A percentile compares a stretch with the other conserved stretches of the same genome.
Evolutionary conservation across 2,888 invertebrate species (phyloP).

Genomic region (Chrysolina americana): DNA sequence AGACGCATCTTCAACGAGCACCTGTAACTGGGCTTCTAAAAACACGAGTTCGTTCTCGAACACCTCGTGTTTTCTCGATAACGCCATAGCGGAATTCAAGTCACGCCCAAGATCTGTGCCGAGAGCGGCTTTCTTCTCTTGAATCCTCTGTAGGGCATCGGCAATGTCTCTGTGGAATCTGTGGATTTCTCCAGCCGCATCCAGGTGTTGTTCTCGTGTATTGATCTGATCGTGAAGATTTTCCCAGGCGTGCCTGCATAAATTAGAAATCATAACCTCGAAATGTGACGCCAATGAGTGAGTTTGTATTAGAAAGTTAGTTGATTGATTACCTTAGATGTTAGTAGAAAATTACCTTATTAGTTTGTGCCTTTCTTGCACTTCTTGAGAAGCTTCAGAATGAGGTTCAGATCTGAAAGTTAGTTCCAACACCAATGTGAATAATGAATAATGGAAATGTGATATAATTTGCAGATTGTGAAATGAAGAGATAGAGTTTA

Average conservation of each 20-base stretch:
- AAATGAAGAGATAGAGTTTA: background rate
- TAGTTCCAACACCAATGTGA: slow-evolving; percentile 64
- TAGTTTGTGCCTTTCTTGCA: slow-evolving; percentile 69
- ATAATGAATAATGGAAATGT: slow-evolving; percentile 3
- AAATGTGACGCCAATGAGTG: background rate
- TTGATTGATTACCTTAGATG: background rate
- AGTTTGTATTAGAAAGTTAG: background rate
- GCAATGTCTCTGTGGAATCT: slow-evolving; percentile 96
- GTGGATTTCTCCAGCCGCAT: slow-evolving; percentile 97
- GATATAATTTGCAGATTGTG: slow-evolving; percentile 2
- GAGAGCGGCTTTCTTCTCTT: slow-evolving; percentile 90
- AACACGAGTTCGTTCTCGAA: slow-evolving; percentile 95
- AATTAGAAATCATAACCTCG: slow-evolving; percentile 35
- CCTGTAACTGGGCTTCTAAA: slow-evolving; percentile 90
- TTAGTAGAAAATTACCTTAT: slow-evolving; percentile 68
- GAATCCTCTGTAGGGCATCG: slow-evolving; percentile 90
- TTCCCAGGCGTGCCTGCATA: slow-evolving; percentile 89
- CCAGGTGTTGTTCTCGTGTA: slow-evolving; percentile 87
- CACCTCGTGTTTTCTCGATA: slow-evolving; percentile 90
- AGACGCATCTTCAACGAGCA: slow-evolving; percentile 93
- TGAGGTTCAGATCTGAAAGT: slow-evolving; percentile 63
- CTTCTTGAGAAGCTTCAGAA: slow-evolving; percentile 71
- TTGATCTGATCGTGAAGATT: slow-evolving; percentile 89
- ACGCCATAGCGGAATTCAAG: slow-evolving; percentile 86
- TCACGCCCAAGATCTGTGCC: slow-evolving; percentile 86